Conservation (phyloP, 1,140 invertebrate genomes). For the Trichogramma pretiosum region DNA sequence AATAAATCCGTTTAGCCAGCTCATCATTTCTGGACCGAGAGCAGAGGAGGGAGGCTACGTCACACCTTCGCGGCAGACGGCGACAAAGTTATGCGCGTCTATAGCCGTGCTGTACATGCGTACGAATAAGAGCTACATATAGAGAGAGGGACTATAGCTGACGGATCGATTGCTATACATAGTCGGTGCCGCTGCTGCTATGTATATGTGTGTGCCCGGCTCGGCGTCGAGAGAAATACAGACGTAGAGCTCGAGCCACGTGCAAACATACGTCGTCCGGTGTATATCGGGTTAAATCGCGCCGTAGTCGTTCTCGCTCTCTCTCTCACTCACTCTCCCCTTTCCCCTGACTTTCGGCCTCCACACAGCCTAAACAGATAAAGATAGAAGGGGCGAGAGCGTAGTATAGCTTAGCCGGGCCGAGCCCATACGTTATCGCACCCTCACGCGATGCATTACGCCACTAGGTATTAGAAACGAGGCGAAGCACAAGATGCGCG, state of each 20-base stretch:
- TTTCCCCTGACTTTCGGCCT: neutral
- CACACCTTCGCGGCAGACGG: too few relatives aligned
- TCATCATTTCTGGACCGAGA: too few relatives aligned
- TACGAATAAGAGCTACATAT: too few relatives aligned
- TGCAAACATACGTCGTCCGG: neutral
- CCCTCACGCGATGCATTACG: conserved; percentile 16
- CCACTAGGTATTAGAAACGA: conserved; percentile 14
- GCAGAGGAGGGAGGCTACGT: too few relatives aligned
- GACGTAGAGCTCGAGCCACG: neutral
- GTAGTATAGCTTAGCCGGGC: too few relatives aligned
- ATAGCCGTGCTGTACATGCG: too few relatives aligned
- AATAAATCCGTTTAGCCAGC: too few relatives aligned
- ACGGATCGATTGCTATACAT: too few relatives aligned
- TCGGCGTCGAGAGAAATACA: neutral
- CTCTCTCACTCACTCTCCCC: neutral
- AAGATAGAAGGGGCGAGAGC: neutral
- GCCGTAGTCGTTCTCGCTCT: neutral
- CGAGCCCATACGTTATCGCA: conserved; percentile 8
- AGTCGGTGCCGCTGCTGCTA: too few relatives aligned
- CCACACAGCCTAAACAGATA: neutral
- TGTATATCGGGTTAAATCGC: conserved; percentile 1
- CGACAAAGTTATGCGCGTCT: too few relatives aligned
- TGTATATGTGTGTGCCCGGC: neutral
- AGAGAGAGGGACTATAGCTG: too few relatives aligned
- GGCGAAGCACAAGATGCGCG: conserved; percentile 1